A percentile compares a stretch with the other conserved stretches of the same genome.
These are phyloP conservation scores for Ferrisia virgata DNA, from an alignment of 2,888 invertebrate species.

Conservation along the genomic window DNA sequence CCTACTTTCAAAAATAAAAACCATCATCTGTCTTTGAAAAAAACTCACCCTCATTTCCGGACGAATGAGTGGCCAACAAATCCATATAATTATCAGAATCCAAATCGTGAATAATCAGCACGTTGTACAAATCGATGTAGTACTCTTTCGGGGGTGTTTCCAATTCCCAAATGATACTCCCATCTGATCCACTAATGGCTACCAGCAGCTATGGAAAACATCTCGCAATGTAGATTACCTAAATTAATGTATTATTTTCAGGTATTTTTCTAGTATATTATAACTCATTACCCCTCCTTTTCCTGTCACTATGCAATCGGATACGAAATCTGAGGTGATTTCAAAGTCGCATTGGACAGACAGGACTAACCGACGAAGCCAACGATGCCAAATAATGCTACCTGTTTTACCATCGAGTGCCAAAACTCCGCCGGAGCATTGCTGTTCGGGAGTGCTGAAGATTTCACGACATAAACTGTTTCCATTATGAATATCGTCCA, in stretches of 20 bases:
- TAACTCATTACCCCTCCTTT: conserved; percentile 62
- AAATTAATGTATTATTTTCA: too few relatives aligned
- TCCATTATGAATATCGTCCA: background rate
- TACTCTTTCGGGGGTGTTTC: background rate
- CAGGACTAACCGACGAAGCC: conserved; percentile 70
- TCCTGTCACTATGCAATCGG: conserved; percentile 72
- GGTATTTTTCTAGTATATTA: background rate
- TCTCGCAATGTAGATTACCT: too few relatives aligned
- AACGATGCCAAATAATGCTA: conserved; percentile 69
- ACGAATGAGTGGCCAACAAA: conserved; percentile 66
- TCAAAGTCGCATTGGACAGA: conserved; percentile 70
- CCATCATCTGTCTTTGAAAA: background rate
- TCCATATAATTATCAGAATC: conserved; percentile 69
- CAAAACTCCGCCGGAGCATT: conserved; percentile 72
- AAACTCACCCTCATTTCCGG: conserved; percentile 55
- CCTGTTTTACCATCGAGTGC: conserved; percentile 73
- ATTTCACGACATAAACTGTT: background rate
- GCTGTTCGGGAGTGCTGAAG: conserved; percentile 49
- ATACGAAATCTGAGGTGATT: conserved; percentile 64
- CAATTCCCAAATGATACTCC: conserved; percentile 9
- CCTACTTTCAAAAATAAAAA: background rate
- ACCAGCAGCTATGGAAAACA: background rate
- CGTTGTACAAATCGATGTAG: conserved; percentile 62
- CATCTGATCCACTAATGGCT: background rate
- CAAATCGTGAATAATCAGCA: conserved; percentile 67